Percentiles rank a stretch among this genome's conserved stretches.
Evolutionary conservation across 2,113 vertebrate genomes (phyloP).

Genomic region (Brevimyrus niger): DNA sequence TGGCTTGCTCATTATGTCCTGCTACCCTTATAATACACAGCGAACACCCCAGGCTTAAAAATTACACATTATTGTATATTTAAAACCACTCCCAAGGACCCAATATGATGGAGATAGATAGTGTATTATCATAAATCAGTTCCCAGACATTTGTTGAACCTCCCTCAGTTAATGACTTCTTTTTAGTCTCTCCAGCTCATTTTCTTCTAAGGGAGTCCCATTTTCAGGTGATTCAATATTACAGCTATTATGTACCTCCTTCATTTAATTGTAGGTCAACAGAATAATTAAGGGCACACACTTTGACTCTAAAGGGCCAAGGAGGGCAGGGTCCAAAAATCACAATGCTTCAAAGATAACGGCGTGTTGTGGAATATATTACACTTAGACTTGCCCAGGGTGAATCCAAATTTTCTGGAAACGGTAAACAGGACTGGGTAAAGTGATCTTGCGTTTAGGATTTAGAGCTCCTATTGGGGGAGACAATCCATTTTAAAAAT

Average conservation of each 20-base stretch:
- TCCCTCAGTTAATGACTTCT: neutral
- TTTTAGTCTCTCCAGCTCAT: neutral
- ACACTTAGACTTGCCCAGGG: neutral
- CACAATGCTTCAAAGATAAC: neutral
- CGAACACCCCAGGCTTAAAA: neutral
- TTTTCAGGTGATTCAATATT: conserved; percentile 8
- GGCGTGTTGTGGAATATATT: neutral
- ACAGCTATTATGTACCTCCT: neutral
- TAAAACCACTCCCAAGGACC: neutral
- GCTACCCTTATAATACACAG: neutral
- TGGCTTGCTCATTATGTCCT: neutral
- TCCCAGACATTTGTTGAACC: neutral
- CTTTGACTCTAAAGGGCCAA: neutral
- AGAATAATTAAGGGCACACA: conserved; percentile 6
- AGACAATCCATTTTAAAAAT: neutral
- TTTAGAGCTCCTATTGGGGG: neutral
- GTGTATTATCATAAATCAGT: neutral
- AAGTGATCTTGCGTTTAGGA: neutral
- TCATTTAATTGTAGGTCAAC: conserved; percentile 4
- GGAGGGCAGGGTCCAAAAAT: neutral
- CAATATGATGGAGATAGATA: neutral
- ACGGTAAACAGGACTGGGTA: neutral
- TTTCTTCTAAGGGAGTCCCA: neutral
- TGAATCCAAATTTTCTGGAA: neutral
- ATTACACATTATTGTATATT: neutral